phyloP scores from a whole-genome alignment of 53 echinoderm and acorn worm species.

The Temnopleurus reevesii region DNA sequence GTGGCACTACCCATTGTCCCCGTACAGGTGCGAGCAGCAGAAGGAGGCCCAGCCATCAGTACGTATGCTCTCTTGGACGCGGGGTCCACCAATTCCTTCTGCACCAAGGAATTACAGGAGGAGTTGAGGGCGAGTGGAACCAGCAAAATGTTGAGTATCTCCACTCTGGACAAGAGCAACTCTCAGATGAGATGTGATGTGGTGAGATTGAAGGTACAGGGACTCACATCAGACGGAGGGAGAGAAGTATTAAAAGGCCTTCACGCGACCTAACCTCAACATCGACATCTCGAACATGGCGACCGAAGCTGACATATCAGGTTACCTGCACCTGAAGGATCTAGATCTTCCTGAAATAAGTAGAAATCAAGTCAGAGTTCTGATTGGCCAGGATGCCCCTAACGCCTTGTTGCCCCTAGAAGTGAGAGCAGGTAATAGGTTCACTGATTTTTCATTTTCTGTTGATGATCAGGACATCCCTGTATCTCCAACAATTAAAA shows the following conservation, averaged over 20 bases:
- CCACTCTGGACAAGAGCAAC: slow-evolving; percentile 42
- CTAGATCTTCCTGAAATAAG: neutral
- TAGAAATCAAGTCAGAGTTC: slow-evolving; percentile 12
- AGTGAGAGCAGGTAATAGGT: slow-evolving; percentile 56
- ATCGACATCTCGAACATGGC: slow-evolving; percentile 6
- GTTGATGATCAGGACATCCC: too few species aligned
- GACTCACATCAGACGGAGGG: neutral
- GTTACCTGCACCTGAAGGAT: slow-evolving; percentile 38
- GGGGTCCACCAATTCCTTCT: slow-evolving; percentile 67
- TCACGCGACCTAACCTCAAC: slow-evolving; percentile 26
- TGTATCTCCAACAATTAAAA: too few species aligned
- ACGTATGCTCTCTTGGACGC: slow-evolving; percentile 68
- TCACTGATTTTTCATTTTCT: too few species aligned
- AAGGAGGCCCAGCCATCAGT: neutral
- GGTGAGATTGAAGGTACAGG: slow-evolving; percentile 44
- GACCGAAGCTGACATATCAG: slow-evolving; percentile 30
- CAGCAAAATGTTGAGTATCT: neutral
- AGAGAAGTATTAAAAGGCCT: neutral
- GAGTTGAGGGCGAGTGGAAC: slow-evolving; percentile 17
- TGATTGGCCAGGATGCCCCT: slow-evolving; percentile 78
- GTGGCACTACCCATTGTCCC: slow-evolving; percentile 65
- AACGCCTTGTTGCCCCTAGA: slow-evolving; percentile 62
- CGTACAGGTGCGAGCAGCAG: slow-evolving; percentile 39
- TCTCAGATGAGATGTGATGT: neutral
- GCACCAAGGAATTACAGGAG: neutral